Evolutionary conservation across 2,888 invertebrate species (phyloP).

Genomic region (Oxystoma pomonae): DNA sequence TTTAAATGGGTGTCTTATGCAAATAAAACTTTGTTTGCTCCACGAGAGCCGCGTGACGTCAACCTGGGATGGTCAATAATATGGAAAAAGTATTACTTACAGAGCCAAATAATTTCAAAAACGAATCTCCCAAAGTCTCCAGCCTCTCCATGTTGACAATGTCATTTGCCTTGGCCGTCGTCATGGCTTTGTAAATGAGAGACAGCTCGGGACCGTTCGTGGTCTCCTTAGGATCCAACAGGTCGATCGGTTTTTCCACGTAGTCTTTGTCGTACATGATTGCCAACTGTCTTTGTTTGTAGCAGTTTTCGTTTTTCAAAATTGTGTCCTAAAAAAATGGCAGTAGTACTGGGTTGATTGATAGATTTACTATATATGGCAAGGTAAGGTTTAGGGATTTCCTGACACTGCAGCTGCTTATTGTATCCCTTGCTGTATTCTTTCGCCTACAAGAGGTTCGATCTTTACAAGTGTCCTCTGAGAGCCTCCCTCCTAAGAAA

Average conservation of each 20-base stretch:
- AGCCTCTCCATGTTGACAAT: conserved; percentile 74
- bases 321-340: conserved; percentile 23
- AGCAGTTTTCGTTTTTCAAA: conserved; percentile 23
- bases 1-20: no score
- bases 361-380: no score
- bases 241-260: conserved; percentile 24
- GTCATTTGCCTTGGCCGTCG: conserved; percentile 69
- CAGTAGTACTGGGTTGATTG: neutral
- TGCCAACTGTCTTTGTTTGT: conserved; percentile 28
- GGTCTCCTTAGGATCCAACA: conserved; percentile 20
- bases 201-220: conserved; percentile 50
- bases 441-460: no score
- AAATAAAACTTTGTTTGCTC: no score
- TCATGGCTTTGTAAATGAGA: conserved; percentile 59
- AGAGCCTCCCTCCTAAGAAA: no score
- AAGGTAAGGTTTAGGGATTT: no score
- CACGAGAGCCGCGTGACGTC: no score
- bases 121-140: conserved; percentile 88
- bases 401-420: no score
- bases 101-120: conserved; percentile 75
- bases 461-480: no score
- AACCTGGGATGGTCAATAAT: no score
- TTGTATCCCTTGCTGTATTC: no score
- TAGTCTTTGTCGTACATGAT: conserved; percentile 37
- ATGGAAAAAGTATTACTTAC: conserved; percentile 16